These are phyloP conservation scores for Phaenicophaeus curvirostris DNA, from an alignment of 2,797 vertebrate genomes.

Conservation along the genomic window DNA sequence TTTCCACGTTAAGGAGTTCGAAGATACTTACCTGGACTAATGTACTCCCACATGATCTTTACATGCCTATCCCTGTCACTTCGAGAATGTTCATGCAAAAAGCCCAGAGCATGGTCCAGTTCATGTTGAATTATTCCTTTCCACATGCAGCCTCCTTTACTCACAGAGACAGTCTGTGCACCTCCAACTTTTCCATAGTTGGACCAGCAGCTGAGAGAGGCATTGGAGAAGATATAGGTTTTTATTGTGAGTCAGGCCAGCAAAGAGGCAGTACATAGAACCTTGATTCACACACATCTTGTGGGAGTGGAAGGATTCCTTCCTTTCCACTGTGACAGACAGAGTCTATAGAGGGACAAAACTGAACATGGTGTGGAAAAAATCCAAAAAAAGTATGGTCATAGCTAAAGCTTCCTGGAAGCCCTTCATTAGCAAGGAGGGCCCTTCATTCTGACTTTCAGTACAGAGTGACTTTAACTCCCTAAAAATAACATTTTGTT, in stretches of 20 bases:
- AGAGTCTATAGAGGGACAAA: not conserved
- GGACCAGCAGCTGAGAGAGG: conserved; percentile 86
- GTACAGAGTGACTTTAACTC: not conserved
- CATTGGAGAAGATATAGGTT: not conserved
- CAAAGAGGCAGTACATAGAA: not conserved
- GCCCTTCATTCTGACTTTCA: not conserved
- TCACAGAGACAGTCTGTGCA: conserved; percentile 84
- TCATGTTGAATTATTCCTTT: conserved; percentile 87
- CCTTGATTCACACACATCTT: not conserved
- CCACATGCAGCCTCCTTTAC: conserved; percentile 85
- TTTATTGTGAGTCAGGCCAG: not conserved
- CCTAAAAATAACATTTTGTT: not conserved
- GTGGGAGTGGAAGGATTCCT: not conserved
- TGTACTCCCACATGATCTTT: conserved; percentile 87
- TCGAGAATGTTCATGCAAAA: conserved; percentile 88
- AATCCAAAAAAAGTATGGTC: not conserved
- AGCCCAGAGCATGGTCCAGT: conserved; percentile 87
- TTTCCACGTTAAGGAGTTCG: not conserved
- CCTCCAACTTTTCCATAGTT: conserved; percentile 85
- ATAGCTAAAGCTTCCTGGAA: not conserved
- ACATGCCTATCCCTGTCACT: conserved; percentile 87
- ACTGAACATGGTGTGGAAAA: not conserved
- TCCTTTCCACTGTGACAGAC: not conserved
- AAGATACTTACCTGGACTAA: conserved; percentile 37
- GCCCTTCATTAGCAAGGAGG: not conserved